These are phyloP conservation scores for Nephrotoma appendiculata DNA, from an alignment of 2,888 invertebrate genomes.

Conservation along the genomic window DNA sequence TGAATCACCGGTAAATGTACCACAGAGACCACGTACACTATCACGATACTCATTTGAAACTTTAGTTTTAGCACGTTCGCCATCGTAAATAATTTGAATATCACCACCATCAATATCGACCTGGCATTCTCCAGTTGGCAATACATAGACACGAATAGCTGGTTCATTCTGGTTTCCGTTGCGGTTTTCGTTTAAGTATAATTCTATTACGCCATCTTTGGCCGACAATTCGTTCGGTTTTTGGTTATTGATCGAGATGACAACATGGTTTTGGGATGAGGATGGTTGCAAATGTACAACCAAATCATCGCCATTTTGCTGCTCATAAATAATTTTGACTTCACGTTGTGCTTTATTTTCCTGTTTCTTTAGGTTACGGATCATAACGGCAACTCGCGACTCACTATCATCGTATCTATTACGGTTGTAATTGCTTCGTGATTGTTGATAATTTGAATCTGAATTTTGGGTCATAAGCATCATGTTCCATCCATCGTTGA, in stretches of 20 bases:
- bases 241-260: constrained; percentile 27
- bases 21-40: constrained; percentile 49
- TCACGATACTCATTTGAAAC: constrained; percentile 35
- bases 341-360: constrained; percentile 21
- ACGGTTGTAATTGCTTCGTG: neutral
- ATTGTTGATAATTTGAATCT: neutral
- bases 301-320: constrained; percentile 23
- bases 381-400: neutral
- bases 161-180: constrained; percentile 15
- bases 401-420: neutral
- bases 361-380: neutral
- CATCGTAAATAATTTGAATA: constrained; percentile 42
- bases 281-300: constrained; percentile 15
- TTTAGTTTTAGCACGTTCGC: constrained; percentile 36
- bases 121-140: constrained; percentile 38
- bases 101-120: constrained; percentile 36
- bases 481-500: neutral
- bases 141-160: constrained; percentile 32
- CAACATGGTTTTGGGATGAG: constrained; percentile 12
- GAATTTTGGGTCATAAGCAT: neutral
- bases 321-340: constrained; percentile 32
- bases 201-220: constrained; percentile 19
- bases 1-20: constrained; percentile 43
- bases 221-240: constrained; percentile 20
- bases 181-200: constrained; percentile 22